Conservation (phyloP, 2,888 invertebrate species). For the Heterodera filipjevi region DNA sequence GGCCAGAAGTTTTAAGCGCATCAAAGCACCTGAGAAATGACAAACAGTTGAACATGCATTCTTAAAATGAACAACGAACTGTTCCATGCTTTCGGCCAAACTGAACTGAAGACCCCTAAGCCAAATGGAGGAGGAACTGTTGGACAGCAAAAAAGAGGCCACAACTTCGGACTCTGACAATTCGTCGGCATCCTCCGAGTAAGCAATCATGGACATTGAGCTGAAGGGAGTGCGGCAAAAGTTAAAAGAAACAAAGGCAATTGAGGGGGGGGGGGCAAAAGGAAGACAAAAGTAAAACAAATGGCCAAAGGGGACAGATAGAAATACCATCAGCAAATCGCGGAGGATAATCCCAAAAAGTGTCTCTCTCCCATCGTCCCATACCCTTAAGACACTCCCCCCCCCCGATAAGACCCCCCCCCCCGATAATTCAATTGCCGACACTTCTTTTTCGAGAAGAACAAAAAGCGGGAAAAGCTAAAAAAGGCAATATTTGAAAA, state of each 20-base stretch:
- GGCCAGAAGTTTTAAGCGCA: constrained; percentile 41
- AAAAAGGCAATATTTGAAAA: no score
- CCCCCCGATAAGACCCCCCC: no score
- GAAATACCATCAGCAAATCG: no score
- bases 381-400: no score
- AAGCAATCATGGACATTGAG: constrained; percentile 12
- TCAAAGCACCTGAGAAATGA: constrained; percentile 36
- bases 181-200: background rate
- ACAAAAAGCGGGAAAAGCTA: no score
- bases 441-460: no score
- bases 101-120: constrained; percentile 46
- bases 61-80: constrained; percentile 3
- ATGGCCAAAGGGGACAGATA: no score
- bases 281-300: no score
- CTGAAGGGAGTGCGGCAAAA: background rate
- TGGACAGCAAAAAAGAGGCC: constrained; percentile 14
- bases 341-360: no score
- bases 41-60: background rate
- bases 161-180: background rate
- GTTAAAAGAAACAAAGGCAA: background rate
- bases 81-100: constrained; percentile 45
- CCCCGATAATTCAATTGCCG: no score
- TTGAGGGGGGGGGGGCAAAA: background rate
- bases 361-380: no score
- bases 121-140: constrained; percentile 37